Conservation (phyloP, 2,113 vertebrate species). For the Daubentonia madagascariensis region DNA sequence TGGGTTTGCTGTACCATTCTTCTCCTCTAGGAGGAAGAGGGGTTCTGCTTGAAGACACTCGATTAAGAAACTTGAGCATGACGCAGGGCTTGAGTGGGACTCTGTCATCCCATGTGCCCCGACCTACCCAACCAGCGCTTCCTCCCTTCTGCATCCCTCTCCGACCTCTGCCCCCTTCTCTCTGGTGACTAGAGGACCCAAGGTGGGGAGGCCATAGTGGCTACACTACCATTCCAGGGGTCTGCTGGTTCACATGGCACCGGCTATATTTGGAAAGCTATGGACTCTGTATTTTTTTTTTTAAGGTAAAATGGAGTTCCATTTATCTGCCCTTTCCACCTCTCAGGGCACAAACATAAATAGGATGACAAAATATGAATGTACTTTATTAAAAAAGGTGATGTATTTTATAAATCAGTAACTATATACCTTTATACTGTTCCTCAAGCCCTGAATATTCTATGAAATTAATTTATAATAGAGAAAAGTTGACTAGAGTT, state of each 20-base stretch:
- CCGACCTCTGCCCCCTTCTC: too few relatives aligned
- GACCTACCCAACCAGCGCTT: accelerated
- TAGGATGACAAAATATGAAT: neutral
- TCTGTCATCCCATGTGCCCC: neutral
- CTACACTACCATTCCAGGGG: neutral
- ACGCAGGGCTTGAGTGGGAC: too few relatives aligned
- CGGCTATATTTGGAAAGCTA: neutral
- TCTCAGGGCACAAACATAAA: neutral
- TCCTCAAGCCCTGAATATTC: neutral
- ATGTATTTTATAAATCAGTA: neutral
- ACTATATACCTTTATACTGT: neutral
- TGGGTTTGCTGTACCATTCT: neutral
- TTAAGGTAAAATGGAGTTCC: neutral
- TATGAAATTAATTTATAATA: neutral
- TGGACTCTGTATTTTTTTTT: neutral
- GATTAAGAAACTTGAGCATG: neutral
- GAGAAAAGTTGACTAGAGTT: neutral
- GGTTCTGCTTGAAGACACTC: neutral
- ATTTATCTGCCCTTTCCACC: neutral
- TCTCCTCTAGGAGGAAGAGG: neutral
- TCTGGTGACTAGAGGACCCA: neutral
- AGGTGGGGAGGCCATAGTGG: neutral
- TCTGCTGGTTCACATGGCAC: neutral
- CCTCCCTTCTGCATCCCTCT: neutral
- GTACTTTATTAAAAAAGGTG: neutral